Base-by-base conservation (phyloP, 2,113 vertebrate species). In the Siniperca knerii region DNA sequence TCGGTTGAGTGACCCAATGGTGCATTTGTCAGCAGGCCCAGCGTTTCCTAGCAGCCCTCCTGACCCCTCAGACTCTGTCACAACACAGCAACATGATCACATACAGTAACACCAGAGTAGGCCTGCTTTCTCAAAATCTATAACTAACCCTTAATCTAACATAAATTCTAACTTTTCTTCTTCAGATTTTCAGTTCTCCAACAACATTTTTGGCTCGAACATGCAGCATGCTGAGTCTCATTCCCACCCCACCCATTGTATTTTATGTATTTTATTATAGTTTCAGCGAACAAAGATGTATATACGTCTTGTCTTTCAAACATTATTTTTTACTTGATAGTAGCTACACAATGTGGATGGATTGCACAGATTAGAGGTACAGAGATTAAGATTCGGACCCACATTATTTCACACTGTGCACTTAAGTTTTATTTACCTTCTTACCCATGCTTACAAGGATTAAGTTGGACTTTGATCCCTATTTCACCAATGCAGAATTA, bases 51-150 rank as follows among this genome's bases (percentile, higher is more conserved):
- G 54, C 64, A 75, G 69, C 44, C 62, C 23, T 57, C 11, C 35
- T 64, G 74, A 77, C 73, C 74, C 52, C 70, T 62, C 74, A 61
- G 61, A 75, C 46, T 29, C 78, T 61, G 46, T 84, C 86, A 68
- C 68, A 82, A 69, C 78, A 78, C 33, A 65, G 58, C 25, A 57
- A 74, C 82, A 70, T 2, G 2, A 65, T 78, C 42, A 33, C 64
- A 75, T 23, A 42, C 40, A 42, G 7, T 42, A 62, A 48, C 33
- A 71, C 25, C 50, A 76, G 33, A 55, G n/a, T 13, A 3, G 7
- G 37, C 58, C 29, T 15, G 35, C 50, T 76, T 58, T 80, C 10
- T 50, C 21, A 60, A 54, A 54, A 72, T 73, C 61, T 68, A 44
- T 65, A 58, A 50, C 81, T 60, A 72, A 66, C 37, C 61, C 44